Percentiles rank a stretch among this genome's conserved stretches.
Evolutionary conservation across 1,140 invertebrate genomes (phyloP).

Genomic region (Heliconius himera): DNA sequence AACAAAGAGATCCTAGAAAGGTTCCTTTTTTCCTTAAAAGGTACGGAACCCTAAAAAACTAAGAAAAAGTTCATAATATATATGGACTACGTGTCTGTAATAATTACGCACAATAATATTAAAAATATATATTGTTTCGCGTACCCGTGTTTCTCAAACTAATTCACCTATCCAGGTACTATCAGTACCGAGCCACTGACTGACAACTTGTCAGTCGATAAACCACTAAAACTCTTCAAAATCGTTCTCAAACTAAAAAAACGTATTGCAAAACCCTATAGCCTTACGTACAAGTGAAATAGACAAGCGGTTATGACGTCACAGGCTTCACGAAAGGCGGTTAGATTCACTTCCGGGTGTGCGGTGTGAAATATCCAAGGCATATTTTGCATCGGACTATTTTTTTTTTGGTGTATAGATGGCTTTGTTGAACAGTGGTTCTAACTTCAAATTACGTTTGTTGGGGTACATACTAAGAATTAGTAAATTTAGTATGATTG

Average conservation of each 20-base stretch:
- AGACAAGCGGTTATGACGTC: conserved; percentile 1
- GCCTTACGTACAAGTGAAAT: background rate
- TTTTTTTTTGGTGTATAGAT: background rate
- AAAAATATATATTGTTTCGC: too few relatives aligned
- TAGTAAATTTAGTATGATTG: too few relatives aligned
- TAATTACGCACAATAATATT: too few relatives aligned
- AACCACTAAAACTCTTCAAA: background rate
- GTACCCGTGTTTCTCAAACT: too few relatives aligned
- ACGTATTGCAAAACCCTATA: background rate
- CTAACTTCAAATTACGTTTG: background rate
- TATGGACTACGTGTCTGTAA: too few relatives aligned
- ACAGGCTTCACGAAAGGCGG: background rate
- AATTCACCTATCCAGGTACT: too few relatives aligned
- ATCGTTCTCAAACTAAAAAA: background rate
- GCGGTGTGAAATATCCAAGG: background rate
- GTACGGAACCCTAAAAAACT: too few relatives aligned
- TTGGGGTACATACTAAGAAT: background rate
- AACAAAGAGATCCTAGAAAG: too few relatives aligned
- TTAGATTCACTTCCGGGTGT: conserved; percentile 4
- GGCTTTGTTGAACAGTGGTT: background rate
- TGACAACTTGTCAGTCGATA: background rate
- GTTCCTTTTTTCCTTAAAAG: too few relatives aligned
- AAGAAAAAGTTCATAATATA: too few relatives aligned
- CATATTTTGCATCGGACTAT: background rate
- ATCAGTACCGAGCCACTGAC: background rate